Evolutionary conservation across 2,113 vertebrate genomes (phyloP).

Genomic region (Struthio camelus): DNA sequence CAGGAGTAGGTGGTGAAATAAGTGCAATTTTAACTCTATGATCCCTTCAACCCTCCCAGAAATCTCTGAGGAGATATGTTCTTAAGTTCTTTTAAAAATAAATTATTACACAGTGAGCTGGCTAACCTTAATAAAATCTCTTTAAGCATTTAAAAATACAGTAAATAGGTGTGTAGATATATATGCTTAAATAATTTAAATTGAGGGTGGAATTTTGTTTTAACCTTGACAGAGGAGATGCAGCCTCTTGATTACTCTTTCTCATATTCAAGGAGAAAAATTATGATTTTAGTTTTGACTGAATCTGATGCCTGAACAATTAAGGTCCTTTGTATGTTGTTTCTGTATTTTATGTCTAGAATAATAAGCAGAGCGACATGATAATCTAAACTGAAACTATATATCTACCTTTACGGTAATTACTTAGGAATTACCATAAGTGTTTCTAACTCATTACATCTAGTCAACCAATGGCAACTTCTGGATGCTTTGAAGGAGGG

Average conservation of each 20-base stretch:
- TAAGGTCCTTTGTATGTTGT: background rate
- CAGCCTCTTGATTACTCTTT: background rate
- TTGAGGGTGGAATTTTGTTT: background rate
- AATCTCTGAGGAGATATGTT: background rate
- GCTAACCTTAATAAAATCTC: background rate
- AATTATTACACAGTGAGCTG: background rate
- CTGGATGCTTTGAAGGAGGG: background rate
- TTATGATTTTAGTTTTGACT: background rate
- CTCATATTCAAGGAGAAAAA: background rate
- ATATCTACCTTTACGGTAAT: background rate
- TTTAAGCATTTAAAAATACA: background rate
- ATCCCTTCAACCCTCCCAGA: background rate
- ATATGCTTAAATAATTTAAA: background rate
- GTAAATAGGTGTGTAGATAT: background rate
- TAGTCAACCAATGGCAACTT: background rate
- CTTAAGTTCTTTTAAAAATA: background rate
- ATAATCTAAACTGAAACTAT: conserved; percentile 3
- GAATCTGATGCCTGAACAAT: background rate
- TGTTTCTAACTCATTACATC: background rate
- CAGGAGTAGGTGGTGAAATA: background rate
- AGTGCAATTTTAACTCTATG: background rate
- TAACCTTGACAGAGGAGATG: background rate
- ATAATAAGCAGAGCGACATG: background rate
- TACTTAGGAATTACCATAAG: background rate
- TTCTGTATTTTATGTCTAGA: background rate